phyloP scores from a whole-genome alignment of 2,797 vertebrate species.

The Hippoglossus hippoglossus region DNA sequence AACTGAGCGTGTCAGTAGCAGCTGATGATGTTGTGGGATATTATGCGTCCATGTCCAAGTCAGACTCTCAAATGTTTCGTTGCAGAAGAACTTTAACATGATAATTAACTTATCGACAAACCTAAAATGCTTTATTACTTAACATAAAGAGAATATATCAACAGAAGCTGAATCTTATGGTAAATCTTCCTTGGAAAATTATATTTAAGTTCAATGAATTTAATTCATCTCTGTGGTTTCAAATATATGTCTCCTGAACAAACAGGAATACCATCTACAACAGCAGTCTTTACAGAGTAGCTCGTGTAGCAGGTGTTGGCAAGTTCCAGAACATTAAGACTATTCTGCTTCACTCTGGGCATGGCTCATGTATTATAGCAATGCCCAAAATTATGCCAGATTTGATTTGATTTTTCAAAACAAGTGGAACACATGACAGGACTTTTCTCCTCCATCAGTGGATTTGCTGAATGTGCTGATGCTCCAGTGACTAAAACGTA shows the following conservation, averaged over 20 bases:
- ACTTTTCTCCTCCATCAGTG: slow-evolving; percentile 8
- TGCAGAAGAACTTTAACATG: no score
- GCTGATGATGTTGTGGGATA: neutral
- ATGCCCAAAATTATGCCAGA: slow-evolving; percentile 9
- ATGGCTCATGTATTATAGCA: slow-evolving; percentile 9
- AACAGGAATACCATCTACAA: slow-evolving; percentile 32
- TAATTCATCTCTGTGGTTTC: slow-evolving; percentile 8
- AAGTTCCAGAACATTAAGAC: slow-evolving; percentile 1
- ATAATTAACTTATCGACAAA: no score
- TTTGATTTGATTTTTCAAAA: neutral
- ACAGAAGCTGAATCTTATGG: no score
- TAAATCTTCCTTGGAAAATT: no score
- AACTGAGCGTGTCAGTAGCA: neutral
- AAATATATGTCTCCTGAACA: slow-evolving; percentile 23
- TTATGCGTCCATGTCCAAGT: no score
- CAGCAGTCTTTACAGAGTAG: neutral
- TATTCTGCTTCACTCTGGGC: slow-evolving; percentile 1
- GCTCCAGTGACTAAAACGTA: slow-evolving; percentile 37
- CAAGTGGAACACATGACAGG: slow-evolving; percentile 22
- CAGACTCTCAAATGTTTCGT: no score
- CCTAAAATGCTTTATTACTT: no score
- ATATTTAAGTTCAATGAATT: no score
- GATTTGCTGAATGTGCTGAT: slow-evolving; percentile 46
- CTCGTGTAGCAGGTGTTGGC: slow-evolving; percentile 38
- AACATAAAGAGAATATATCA: no score